A percentile compares a stretch with the other conserved stretches of the same genome.
Conservation (phyloP, 2,113 vertebrate species). For the Eurystomus gularis region DNA sequence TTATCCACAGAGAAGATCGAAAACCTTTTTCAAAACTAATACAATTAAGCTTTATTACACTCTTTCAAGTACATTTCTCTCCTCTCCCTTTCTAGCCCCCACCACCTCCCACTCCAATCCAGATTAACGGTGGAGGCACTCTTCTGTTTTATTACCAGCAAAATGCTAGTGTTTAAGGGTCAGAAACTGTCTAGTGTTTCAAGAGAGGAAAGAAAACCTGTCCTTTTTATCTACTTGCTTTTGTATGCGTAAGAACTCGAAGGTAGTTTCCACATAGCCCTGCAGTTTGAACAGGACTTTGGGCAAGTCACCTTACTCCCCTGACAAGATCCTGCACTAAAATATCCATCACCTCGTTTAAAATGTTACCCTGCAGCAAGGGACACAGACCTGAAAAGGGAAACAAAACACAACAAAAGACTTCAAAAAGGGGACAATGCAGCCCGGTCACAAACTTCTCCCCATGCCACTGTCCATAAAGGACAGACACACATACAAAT, state of each 20-base stretch:
- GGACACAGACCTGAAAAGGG: background rate
- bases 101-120: constrained; percentile 26
- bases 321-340: background rate
- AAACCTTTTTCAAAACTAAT: constrained; percentile 74
- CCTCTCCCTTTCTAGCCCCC: constrained; percentile 12
- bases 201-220: constrained; percentile 31
- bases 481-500: constrained; percentile 5
- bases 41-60: constrained; percentile 75
- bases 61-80: constrained; percentile 65
- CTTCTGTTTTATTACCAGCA: constrained; percentile 53
- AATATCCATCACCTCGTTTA: background rate
- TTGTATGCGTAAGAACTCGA: background rate
- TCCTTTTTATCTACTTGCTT: constrained; percentile 28
- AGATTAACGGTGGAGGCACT: constrained; percentile 16
- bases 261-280: background rate
- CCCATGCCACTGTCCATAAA: background rate
- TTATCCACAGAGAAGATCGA: constrained; percentile 70
- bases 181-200: constrained; percentile 39
- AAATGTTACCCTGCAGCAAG: background rate
- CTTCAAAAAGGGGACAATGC: background rate
- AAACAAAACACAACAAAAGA: background rate
- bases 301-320: background rate
- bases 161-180: constrained; percentile 62
- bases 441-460: constrained; percentile 4
- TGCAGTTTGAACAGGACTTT: background rate